phyloP scores from a whole-genome alignment of 2,797 vertebrate species.

The Dryobates pubescens region DNA sequence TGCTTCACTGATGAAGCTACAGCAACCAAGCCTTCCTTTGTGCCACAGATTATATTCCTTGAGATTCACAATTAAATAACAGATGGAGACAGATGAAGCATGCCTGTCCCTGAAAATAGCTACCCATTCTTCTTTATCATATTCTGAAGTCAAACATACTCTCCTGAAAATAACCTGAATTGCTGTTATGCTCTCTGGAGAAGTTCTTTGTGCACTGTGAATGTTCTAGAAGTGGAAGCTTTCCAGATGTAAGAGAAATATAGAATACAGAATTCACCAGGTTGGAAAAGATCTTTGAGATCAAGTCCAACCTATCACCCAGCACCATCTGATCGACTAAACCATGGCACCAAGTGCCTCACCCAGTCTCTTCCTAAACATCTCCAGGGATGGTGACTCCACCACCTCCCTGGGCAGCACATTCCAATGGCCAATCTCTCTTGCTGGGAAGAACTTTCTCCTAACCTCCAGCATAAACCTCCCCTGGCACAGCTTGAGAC shows the following conservation, averaged over 20 bases:
- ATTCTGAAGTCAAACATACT: slow-evolving; percentile 33
- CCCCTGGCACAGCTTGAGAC: too few species aligned
- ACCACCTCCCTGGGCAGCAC: too few species aligned
- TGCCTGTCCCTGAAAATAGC: slow-evolving; percentile 51
- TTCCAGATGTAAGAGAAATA: neutral
- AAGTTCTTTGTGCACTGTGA: slow-evolving; percentile 3
- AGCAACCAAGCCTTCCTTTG: slow-evolving; percentile 26
- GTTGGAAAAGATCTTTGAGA: too few species aligned
- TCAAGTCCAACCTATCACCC: too few species aligned
- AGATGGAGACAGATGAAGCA: slow-evolving; percentile 25
- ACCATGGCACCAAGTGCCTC: too few species aligned
- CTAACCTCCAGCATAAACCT: too few species aligned
- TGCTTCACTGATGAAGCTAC: slow-evolving; percentile 26
- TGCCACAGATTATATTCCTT: slow-evolving; percentile 3
- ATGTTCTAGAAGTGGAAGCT: slow-evolving; percentile 4
- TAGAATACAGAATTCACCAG: too few species aligned
- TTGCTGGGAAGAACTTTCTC: too few species aligned
- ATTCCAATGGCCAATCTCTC: too few species aligned
- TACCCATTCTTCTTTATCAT: slow-evolving; percentile 53
- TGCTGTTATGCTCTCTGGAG: neutral
- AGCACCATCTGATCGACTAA: too few species aligned
- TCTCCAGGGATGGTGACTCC: too few species aligned
- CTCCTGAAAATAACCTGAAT: slow-evolving; percentile 23
- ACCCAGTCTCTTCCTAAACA: too few species aligned
- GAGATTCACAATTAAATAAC: slow-evolving; percentile 43